Base-by-base conservation (phyloP, 2,888 invertebrate genomes). In the Melanotus villosus region DNA sequence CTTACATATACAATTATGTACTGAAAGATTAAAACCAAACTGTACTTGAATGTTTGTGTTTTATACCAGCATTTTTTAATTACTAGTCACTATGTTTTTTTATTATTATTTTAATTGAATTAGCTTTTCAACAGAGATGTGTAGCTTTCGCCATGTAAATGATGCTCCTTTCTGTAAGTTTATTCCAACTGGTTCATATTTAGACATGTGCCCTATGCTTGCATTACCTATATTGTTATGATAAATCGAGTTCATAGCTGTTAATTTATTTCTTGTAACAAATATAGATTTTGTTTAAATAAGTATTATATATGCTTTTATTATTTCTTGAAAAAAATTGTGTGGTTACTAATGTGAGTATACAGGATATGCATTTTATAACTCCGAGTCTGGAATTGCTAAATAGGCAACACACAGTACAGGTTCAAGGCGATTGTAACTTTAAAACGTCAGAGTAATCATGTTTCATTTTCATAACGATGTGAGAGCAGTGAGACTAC, bases 241-340 rank as follows among this genome's bases (percentile, higher is more conserved):
- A 54, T 19, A 26, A 52, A 41, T 54, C 50, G 30, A 34, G 30
- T 18, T 41, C 38, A 66, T 59, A 66, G 38, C 32, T 60, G 60
- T 66, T 65, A 65, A 59, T 65, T 66, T 66, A 60, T 66, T 66
- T 54, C 41, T 59, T 52, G 47, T 41, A 66, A 52, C 43, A 60
- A 66, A 66, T 59, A 59, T 52, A 66, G 26, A 66, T 66, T 65
- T 60, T 59, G 59, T 66, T 66, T 66, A 64, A 43, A 64, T 34
- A 45, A 10, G n/a, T n/a, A n/a, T n/a, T n/a, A n/a, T n/a, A n/a
- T n/a, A n/a, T n/a, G n/a, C n/a, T n/a, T n/a, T n/a, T n/a, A n/a
- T n/a, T n/a, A n/a, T n/a, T n/a, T n/a, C n/a, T n/a, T n/a, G n/a
- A n/a, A n/a, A n/a, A n/a, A n/a, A n/a, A n/a, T n/a, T n/a, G n/a